Evolutionary conservation across 2,888 invertebrate genomes (phyloP).

Genomic region (Esperia sulphurella): DNA sequence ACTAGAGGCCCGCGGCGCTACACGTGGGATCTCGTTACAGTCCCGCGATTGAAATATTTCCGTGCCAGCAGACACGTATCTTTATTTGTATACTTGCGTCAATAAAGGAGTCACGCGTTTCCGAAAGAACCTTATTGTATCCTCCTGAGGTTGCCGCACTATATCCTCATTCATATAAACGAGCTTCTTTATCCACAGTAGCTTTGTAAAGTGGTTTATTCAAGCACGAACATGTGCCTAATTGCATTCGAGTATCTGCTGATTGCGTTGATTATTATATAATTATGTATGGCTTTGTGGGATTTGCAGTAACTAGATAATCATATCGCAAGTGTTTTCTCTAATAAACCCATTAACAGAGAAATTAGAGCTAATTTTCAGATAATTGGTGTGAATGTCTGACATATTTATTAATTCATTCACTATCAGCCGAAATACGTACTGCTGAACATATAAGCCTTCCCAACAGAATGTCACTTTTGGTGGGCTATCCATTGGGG

Average conservation of each 20-base stretch:
- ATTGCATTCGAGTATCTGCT: constrained; percentile 32
- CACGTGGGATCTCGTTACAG: constrained; percentile 44
- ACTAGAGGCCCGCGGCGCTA: constrained; percentile 17
- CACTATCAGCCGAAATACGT: too few species aligned
- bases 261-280: constrained; percentile 32
- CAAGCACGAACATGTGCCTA: constrained; percentile 21
- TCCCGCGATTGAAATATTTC: constrained; percentile 45
- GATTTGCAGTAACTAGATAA: constrained; percentile 28
- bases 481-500: too few species aligned
- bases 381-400: too few species aligned
- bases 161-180: constrained; percentile 13
- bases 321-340: constrained; percentile 13
- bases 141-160: constrained; percentile 20
- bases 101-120: constrained; percentile 29
- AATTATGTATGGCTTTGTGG: constrained; percentile 26
- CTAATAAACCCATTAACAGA: neutral
- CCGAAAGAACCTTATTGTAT: constrained; percentile 27
- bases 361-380: too few species aligned
- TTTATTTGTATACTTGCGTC: constrained; percentile 37
- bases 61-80: constrained; percentile 33
- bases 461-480: too few species aligned
- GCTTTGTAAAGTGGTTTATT: constrained; percentile 12
- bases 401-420: too few species aligned
- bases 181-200: constrained; percentile 4
- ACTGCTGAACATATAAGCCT: too few species aligned